Evolutionary conservation across 1,140 invertebrate species (phyloP), one percentile per base, ranked within the genome.

Genomic region (Trissolcus basalis): DNA sequence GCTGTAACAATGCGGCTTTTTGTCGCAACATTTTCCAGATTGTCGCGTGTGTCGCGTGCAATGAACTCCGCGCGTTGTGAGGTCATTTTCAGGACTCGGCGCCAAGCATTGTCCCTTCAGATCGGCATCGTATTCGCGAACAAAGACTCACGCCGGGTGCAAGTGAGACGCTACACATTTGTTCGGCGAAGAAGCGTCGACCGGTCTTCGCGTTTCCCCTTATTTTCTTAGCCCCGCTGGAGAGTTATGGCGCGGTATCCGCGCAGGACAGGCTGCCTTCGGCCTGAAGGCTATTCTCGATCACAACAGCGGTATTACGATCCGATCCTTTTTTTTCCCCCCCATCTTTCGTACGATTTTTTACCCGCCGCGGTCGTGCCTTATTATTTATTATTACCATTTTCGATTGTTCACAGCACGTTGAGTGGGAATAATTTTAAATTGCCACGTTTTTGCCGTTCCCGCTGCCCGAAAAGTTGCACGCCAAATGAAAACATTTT

Each of bases 41-140:
- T 70, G 65, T 76, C 73, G 60, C 65, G 73, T 68, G 65, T 67
- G 70, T 74, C 56, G 56, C 70, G 70, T 64, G 73, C 65, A 76
- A 70, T 70, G 73, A 76, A 64, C 73, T 70, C 19, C 61, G 65
- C 71, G 9, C 60, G 49, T 27, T 69, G 58, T 69, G 72, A 75
- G 72, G 72, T 75, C 72, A 75, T 75, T 75, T 75, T 69, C 53
- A 64, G 68, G 53, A 60, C 65, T 73, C 67, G 81, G 77, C 81
- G 80, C 80, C 81, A 82, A 69, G 74, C 81, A 82, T 82, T 82
- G 81, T 82, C 80, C 80, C 63, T 49, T 61, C 19, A 51, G 77
- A 80, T 77, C 79, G 63, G 69, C 71, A 51, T 68, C 64, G 72
- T 50, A 51, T 59, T 68, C 55, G 61, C 69, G 64, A 75, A 75